phyloP scores from a whole-genome alignment of 1,140 invertebrate genomes.

The Halyomorpha halys region DNA sequence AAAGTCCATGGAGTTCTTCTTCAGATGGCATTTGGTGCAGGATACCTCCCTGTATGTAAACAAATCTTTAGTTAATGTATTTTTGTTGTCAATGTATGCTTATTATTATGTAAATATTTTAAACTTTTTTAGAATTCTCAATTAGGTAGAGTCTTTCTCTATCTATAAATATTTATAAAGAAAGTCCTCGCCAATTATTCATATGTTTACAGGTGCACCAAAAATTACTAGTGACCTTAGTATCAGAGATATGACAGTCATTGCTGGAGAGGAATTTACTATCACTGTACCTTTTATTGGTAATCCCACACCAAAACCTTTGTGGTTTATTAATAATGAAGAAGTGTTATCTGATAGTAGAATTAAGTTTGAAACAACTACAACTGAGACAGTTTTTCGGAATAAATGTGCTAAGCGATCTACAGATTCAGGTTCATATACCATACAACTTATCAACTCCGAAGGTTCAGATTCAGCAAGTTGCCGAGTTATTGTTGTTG shows the following conservation, averaged over 20 bases:
- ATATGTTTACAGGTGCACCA: constrained; percentile 48
- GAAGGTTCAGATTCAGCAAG: constrained; percentile 80
- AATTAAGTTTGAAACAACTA: constrained; percentile 76
- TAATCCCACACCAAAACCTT: constrained; percentile 76
- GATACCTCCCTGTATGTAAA: constrained; percentile 60
- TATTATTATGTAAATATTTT: too few relatives aligned
- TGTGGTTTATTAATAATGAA: constrained; percentile 79
- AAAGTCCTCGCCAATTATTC: constrained; percentile 13
- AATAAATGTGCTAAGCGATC: constrained; percentile 77
- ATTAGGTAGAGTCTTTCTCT: background rate
- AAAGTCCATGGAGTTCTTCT: constrained; percentile 80
- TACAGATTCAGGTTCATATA: constrained; percentile 83
- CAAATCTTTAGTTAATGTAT: background rate
- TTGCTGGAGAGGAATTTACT: constrained; percentile 90
- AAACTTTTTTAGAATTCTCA: too few relatives aligned
- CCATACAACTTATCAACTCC: constrained; percentile 75
- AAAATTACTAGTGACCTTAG: constrained; percentile 89
- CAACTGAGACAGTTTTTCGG: constrained; percentile 67
- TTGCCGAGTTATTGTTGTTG: constrained; percentile 71
- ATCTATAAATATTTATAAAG: background rate
- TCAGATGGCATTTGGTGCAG: constrained; percentile 84
- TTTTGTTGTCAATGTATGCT: too few relatives aligned
- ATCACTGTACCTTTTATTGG: constrained; percentile 88
- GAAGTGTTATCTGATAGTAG: constrained; percentile 71
- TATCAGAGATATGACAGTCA: constrained; percentile 87